Percentiles rank a stretch among this genome's conserved stretches.
Conservation (phyloP, 2,113 vertebrate species). For the Stigmatopora argus region DNA sequence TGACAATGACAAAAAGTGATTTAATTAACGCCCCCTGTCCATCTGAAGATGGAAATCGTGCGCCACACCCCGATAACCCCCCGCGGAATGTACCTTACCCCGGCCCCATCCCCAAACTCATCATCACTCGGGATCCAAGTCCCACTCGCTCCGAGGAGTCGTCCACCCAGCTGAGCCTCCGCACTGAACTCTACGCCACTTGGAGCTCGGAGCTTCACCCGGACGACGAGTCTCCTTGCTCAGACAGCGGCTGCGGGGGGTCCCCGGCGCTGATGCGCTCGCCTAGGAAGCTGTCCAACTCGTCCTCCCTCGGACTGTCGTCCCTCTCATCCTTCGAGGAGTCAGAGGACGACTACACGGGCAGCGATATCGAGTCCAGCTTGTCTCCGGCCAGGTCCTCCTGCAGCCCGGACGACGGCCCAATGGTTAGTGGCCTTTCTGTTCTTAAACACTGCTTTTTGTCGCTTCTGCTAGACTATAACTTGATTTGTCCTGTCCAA, state of each 20-base stretch:
- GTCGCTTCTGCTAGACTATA: not conserved
- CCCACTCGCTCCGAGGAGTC: slow-evolving; percentile 37
- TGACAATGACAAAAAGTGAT: slow-evolving; percentile 49
- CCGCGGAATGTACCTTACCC: slow-evolving; percentile 27
- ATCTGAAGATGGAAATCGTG: slow-evolving; percentile 8
- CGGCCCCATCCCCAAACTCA: slow-evolving; percentile 78
- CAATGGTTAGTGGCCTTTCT: slow-evolving; percentile 68
- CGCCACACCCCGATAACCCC: slow-evolving; percentile 3
- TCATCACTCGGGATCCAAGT: slow-evolving; percentile 77
- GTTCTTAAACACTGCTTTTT: not conserved
- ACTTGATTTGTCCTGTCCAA: not conserved
- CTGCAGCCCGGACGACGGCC: slow-evolving; percentile 71
- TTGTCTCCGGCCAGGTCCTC: slow-evolving; percentile 54
- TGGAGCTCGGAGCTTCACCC: slow-evolving; percentile 52
- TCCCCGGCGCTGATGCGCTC: slow-evolving; percentile 63
- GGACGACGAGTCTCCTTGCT: slow-evolving; percentile 72
- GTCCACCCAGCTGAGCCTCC: slow-evolving; percentile 13
- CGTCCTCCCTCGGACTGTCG: slow-evolving; percentile 74
- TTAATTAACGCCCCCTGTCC: not conserved
- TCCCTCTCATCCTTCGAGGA: slow-evolving; percentile 85
- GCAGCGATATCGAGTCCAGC: slow-evolving; percentile 76
- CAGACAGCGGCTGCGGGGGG: slow-evolving; percentile 75
- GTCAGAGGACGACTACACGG: slow-evolving; percentile 81
- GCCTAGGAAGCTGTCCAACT: slow-evolving; percentile 72
- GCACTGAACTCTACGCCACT: slow-evolving; percentile 25